Conservation (phyloP, 2,888 invertebrate genomes). For the Leucophenga montana region DNA sequence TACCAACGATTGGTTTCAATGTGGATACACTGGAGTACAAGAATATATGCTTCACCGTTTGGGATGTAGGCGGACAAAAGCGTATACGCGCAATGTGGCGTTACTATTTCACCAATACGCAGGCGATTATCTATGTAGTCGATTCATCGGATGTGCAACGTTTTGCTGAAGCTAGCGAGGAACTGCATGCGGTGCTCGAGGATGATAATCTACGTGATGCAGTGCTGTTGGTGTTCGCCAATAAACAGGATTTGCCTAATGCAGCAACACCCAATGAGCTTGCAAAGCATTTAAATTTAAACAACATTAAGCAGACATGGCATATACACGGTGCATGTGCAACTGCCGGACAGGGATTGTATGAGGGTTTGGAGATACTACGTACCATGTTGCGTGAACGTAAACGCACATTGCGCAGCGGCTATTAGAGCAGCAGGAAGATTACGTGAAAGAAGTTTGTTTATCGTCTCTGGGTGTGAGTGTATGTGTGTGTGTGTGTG, state of each 20-base stretch:
- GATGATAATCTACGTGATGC: slow-evolving; percentile 54
- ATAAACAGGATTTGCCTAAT: slow-evolving; percentile 65
- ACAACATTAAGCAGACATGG: slow-evolving; percentile 48
- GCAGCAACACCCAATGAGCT: slow-evolving; percentile 50
- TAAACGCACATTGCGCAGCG: slow-evolving; percentile 23
- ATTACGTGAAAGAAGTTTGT: no score
- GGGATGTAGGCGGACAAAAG: slow-evolving; percentile 67
- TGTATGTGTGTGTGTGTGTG: no score
- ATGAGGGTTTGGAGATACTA: slow-evolving; percentile 49
- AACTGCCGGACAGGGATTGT: slow-evolving; percentile 46
- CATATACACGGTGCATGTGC: slow-evolving; percentile 51
- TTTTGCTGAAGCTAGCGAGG: slow-evolving; percentile 52
- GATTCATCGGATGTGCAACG: slow-evolving; percentile 59
- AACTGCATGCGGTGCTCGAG: slow-evolving; percentile 55
- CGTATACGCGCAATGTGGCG: slow-evolving; percentile 63
- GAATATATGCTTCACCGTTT: slow-evolving; percentile 64
- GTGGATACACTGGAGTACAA: slow-evolving; percentile 65
- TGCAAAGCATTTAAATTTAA: slow-evolving; percentile 45
- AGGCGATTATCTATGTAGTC: slow-evolving; percentile 63
- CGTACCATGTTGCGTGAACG: slow-evolving; percentile 47
- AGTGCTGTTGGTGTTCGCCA: slow-evolving; percentile 59
- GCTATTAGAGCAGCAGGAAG: no score
- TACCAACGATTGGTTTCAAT: slow-evolving; percentile 68
- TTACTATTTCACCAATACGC: slow-evolving; percentile 61
- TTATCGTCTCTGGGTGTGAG: no score